Conservation (phyloP, 30 jellyfish, hydroid and myxozoan genomes). For the Turritopsis dohrnii region DNA sequence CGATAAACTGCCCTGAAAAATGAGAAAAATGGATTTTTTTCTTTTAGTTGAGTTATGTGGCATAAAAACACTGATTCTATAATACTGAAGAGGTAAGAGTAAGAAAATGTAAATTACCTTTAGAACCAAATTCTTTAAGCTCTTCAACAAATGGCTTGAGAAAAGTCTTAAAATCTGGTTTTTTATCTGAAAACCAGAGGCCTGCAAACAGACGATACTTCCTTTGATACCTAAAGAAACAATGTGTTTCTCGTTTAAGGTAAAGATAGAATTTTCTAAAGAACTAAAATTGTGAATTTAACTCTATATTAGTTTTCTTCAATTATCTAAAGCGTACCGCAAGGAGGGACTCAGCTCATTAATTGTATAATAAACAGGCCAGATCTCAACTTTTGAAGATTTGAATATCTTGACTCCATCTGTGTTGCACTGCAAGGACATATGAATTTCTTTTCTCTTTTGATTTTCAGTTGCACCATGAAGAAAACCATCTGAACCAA, state of each 20-base stretch:
- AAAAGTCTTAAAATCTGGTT: too few relatives aligned
- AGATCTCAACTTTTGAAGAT: slow-evolving; percentile 7
- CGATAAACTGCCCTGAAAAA: too few relatives aligned
- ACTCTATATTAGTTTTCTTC: background rate
- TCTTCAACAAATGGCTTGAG: too few relatives aligned
- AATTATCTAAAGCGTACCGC: background rate
- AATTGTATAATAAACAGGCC: slow-evolving; percentile 12
- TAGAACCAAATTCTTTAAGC: too few relatives aligned
- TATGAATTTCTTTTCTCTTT: slow-evolving; percentile 11
- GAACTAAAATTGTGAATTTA: background rate
- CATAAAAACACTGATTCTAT: too few relatives aligned
- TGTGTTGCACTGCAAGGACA: background rate
- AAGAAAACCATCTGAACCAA: background rate
- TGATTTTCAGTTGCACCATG: slow-evolving; percentile 13
- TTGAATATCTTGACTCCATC: slow-evolving; percentile 3
- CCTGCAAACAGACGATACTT: slow-evolving; percentile 6
- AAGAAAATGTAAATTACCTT: too few relatives aligned
- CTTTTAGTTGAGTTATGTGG: too few relatives aligned
- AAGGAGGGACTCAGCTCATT: background rate
- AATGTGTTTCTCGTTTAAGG: too few relatives aligned
- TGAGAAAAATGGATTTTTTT: too few relatives aligned
- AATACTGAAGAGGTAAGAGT: too few relatives aligned
- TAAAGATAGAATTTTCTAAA: background rate
- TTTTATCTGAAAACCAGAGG: background rate
- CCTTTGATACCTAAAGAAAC: background rate